Evolutionary conservation across 2,797 vertebrate genomes (phyloP).

Genomic region (Melanotaenia parkinsoni): DNA sequence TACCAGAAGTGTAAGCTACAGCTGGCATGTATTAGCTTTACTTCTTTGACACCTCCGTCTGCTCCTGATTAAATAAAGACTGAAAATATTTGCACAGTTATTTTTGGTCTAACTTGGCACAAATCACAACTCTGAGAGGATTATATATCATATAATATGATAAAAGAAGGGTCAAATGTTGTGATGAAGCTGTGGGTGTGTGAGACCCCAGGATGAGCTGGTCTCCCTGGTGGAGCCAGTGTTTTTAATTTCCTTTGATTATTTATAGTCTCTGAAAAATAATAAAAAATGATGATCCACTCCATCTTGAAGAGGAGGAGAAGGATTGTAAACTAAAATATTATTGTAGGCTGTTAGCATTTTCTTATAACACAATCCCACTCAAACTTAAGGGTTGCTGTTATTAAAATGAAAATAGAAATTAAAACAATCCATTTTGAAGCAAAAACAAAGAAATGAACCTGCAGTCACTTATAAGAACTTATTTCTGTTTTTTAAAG

Average conservation of each 20-base stretch:
- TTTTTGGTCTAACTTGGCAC: not conserved
- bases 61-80: not conserved
- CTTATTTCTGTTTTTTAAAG: not conserved
- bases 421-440: not conserved
- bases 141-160: not conserved
- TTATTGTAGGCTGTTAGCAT: constrained; percentile 11
- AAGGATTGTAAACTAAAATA: constrained; percentile 28
- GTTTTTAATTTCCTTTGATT: constrained; percentile 27
- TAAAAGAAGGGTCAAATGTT: constrained; percentile 6
- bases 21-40: constrained; percentile 19
- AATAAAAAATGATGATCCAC: constrained; percentile 26
- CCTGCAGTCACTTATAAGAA: not conserved
- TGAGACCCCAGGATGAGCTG: constrained; percentile 1
- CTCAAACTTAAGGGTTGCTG: not conserved
- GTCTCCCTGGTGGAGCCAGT: constrained; percentile 9
- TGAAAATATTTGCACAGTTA: not conserved
- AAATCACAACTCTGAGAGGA: not conserved
- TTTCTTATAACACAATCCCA: constrained; percentile 10
- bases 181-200: constrained; percentile 12
- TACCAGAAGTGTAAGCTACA: constrained; percentile 21
- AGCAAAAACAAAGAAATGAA: not conserved
- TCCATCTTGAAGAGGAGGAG: constrained; percentile 14
- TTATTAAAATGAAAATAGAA: not conserved
- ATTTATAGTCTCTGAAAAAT: constrained; percentile 43
- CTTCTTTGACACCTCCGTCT: constrained; percentile 6